These are phyloP conservation scores for Invenusta paracnida DNA, from an alignment of 2,888 invertebrate species.

Conservation along the genomic window DNA sequence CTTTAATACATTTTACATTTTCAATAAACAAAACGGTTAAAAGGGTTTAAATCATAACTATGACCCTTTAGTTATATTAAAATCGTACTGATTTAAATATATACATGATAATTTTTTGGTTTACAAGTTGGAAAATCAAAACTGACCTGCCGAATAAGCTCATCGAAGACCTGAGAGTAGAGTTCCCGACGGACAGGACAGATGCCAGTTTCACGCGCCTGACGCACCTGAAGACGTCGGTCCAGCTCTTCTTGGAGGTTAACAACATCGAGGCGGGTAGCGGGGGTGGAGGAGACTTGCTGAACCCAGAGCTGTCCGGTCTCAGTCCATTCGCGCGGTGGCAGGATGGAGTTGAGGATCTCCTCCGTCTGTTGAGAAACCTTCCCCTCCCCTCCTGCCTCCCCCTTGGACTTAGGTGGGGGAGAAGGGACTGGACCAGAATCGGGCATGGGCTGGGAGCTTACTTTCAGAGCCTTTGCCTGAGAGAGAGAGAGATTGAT, in stretches of 20 bases:
- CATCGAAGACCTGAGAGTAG: constrained; percentile 83
- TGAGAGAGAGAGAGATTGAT: no score
- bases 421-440: constrained; percentile 57
- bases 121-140: no score
- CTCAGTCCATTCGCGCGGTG: constrained; percentile 88
- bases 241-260: constrained; percentile 92
- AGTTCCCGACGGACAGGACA: constrained; percentile 87
- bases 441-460: constrained; percentile 51
- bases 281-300: constrained; percentile 87
- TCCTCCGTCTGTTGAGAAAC: constrained; percentile 75
- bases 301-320: constrained; percentile 73
- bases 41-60: no score
- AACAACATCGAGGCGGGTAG: constrained; percentile 87
- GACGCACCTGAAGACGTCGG: constrained; percentile 78
- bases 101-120: no score
- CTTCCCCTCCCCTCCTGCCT: constrained; percentile 50
- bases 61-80: no score
- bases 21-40: no score
- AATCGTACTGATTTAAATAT: no score
- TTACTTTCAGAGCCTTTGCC: constrained; percentile 57
- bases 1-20: no score
- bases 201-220: constrained; percentile 90
- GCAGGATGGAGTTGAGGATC: constrained; percentile 83
- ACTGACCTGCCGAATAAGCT: constrained; percentile 68
- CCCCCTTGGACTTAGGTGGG: constrained; percentile 51